phyloP scores from a whole-genome alignment of 2,797 vertebrate genomes.

The Arctocebus calabarensis region DNA sequence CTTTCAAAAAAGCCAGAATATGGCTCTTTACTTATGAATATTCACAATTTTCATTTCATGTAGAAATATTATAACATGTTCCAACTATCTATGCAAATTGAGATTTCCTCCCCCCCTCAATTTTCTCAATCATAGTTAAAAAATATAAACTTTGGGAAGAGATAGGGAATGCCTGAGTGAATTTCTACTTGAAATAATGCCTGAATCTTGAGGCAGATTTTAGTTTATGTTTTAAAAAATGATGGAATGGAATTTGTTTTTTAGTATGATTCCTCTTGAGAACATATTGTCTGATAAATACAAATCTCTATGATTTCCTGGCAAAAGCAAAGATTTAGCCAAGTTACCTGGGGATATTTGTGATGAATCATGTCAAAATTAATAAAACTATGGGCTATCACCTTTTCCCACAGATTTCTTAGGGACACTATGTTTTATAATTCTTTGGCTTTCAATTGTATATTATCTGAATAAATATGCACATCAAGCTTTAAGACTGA shows the following conservation, averaged over 20 bases:
- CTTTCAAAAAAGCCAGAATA: not conserved
- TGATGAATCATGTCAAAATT: constrained; percentile 50
- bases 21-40: not conserved
- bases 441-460: not conserved
- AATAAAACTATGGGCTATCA: constrained; percentile 50
- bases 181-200: constrained; percentile 38
- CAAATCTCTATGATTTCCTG: not conserved
- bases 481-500: constrained; percentile 25
- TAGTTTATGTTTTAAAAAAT: not conserved
- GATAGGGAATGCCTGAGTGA: not conserved
- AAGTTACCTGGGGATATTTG: constrained; percentile 34
- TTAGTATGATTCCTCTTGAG: constrained; percentile 34
- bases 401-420: constrained; percentile 10
- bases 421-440: constrained; percentile 12
- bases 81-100: not conserved
- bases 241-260: constrained; percentile 9
- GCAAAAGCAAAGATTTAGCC: constrained; percentile 35
- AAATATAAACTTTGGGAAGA: not conserved
- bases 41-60: not conserved
- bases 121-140: not conserved
- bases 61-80: not conserved
- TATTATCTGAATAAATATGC: constrained; percentile 46
- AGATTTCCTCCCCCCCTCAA: not conserved
- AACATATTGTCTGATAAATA: constrained; percentile 55
- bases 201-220: constrained; percentile 33